Base-by-base conservation (phyloP, 2,113 vertebrate species). In the Spea multiplicata region DNA sequence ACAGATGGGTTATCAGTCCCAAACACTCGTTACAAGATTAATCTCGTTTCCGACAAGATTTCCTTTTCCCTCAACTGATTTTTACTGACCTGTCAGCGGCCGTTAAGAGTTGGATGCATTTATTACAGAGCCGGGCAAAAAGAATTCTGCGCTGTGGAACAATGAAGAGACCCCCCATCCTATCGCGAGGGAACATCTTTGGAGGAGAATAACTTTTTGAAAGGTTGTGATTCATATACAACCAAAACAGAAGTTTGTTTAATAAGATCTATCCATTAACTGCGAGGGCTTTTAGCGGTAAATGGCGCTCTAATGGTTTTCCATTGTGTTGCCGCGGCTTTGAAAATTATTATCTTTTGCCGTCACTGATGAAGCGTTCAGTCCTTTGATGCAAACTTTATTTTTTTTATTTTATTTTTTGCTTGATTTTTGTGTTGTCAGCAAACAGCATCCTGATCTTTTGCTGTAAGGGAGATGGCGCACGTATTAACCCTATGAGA, bases 41-140 rank as follows among this genome's bases (percentile, higher is more conserved):
- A 95, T 94, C 94, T 93, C 89, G 10, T 91, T 94, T 95, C 91
- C 93, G 92, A 94, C 93, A 94, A 91, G 88, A 93, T 90, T 93
- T 94, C 92, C 92, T 79, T 92, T 94, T 95, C 92, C 92, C 94
- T 91, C 91, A 93, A 93, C 93, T 94, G 92, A 92, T 94, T 92
- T 91, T 88, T 86, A 86, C 90, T 90, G 92, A 89, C 86, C 90
- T 92, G 91, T 92, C 92, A 91, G 81, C 88, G 49, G 91, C 89
- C 90, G 91, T 93, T 92, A 84, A 83, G 82, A 88, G 83, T 66
- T 89, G 91, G 91, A 90, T 85, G 90, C 91, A 88, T 88, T 84
- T 74, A 87, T 76, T 66, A 88, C 14, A 86, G 85, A 87, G 88
- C 89, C 88, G 86, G 85, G 83, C 83, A 84, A 83, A n/a, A 30